Base-by-base conservation (phyloP, 2,797 vertebrate species). In the Coranthus polyacanthus region DNA sequence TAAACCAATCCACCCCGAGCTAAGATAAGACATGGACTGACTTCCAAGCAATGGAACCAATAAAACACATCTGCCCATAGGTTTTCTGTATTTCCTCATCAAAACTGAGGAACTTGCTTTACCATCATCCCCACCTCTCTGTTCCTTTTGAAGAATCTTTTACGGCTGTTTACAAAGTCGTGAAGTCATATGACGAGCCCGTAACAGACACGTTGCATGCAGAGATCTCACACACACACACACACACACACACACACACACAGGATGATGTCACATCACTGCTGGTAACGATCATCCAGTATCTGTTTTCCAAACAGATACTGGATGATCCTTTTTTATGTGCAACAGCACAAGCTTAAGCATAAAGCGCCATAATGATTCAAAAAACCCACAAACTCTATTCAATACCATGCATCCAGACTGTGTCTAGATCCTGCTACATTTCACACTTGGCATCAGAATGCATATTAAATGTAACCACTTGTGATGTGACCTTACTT, bases 101-200 rank as follows among this genome's bases (percentile, higher is more conserved):
- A 22, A 21, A 41, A 51, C 13, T 37, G 37, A 54, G 78, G 61
- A 81, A 69, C 20, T 10, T 20, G n/a, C 43, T 75, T 81, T 37
- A 51, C 41, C 75, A 68, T 59, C 57, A 0, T 13, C 3, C 5
- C 17, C 4, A 24, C 3, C 4, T 3, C 10, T 18, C 1, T 32
- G 5, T 62, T 78, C 18, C 63, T 12, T 41, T 55, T 15, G 12
- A 2, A 8, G 3, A 72, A 43, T 45, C 1, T 2, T 29, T 44
- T 17, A n/a, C 15, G 7, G 32, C 18, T n/a, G 5, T 32, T 13
- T 18, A 3, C 13, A 37, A 32, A 58, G 32, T 32, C 6, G 12
- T 21, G 34, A 20, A 46, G 15, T 55, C 46, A 36, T 13, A 4
- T 57, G 58, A 56, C n/a, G n/a, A 34, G 15, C 45, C 17, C 49